Evolutionary conservation across 2,797 vertebrate species (phyloP), one percentile per base, ranked within the genome.

Genomic region (Myioborus melanocephalus): DNA sequence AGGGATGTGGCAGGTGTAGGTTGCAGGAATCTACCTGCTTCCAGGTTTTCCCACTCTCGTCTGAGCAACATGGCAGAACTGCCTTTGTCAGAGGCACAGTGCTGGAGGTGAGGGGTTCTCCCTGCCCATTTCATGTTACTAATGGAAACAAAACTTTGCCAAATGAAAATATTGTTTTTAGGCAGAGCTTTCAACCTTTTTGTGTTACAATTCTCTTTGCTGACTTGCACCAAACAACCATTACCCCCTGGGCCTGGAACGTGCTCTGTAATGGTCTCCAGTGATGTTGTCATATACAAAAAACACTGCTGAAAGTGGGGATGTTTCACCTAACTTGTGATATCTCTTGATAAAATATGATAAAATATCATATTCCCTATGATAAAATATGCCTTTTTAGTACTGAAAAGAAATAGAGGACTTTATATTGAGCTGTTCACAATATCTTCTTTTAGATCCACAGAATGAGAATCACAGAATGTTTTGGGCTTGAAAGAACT

Each of bases 151-250:
- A 85, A 90, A 78, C 49, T 93, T 95, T 92, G 52, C 34, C 79
- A 91, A 95, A 96, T 68, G 68, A 94, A 96, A 97, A 97, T 95
- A 96, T 95, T 92, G 49, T 52, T 83, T 95, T 94, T 95, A 93
- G 52, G 10, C 49, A 83, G 44, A 70, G 55, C 77, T 94, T 94
- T 91, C 61, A 90, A 63, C 15, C 17, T 85, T 93, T 71, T 66
- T 14, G 0, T 66, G 39, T 90, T 68, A 77, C 71, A 80, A 46
- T 78, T 93, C 64, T 93, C 68, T 95, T 87, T 95, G 83, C 82
- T 90, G 93, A 95, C 68, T 95, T 92, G 63, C 56, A 94, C 61
- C 84, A 83, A 95, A 23, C 41, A 76, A 26, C 24, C 14, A 37
- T 61, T 53, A 87, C 8, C 18, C 59, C 20, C 43, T 71, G 32